These are phyloP conservation scores for Takifugu bimaculatus DNA, from an alignment of 2,113 vertebrate genomes.

Conservation along the genomic window DNA sequence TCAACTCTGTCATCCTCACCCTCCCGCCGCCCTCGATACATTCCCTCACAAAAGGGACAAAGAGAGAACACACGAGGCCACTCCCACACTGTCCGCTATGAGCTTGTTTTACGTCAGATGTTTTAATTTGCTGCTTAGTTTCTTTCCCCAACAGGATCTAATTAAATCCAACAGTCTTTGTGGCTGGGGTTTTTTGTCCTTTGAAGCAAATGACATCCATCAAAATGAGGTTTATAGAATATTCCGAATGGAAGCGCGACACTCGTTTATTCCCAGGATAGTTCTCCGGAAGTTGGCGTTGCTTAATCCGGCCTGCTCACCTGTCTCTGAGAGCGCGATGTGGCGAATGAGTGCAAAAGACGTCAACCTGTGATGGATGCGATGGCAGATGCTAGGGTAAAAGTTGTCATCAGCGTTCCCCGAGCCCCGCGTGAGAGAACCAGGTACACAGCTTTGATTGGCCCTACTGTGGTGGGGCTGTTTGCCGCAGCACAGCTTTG, in stretches of 20 bases:
- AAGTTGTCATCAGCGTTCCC: conserved; percentile 64
- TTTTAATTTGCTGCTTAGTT: conserved; percentile 53
- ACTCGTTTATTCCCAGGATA: too few relatives aligned
- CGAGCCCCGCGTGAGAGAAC: conserved; percentile 60
- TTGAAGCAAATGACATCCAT: too few relatives aligned
- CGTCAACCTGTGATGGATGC: conserved; percentile 54
- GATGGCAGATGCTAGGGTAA: conserved; percentile 64
- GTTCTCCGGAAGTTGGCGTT: conserved; percentile 14
- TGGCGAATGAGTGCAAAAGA: conserved; percentile 49
- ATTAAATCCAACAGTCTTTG: conserved; percentile 36
- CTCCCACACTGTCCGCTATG: conserved; percentile 35
- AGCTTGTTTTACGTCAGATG: conserved; percentile 45
- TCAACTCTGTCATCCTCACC: conserved; percentile 44
- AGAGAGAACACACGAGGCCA: conserved; percentile 45
- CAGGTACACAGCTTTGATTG: conserved; percentile 67
- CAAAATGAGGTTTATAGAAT: too few relatives aligned
- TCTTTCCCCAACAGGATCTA: conserved; percentile 34
- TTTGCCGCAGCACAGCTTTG: conserved; percentile 69
- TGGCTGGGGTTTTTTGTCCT: background rate
- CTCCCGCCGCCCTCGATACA: conserved; percentile 42
- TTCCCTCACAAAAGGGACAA: conserved; percentile 45
- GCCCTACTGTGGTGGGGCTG: conserved; percentile 59
- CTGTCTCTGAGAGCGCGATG: conserved; percentile 30
- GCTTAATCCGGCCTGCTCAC: conserved; percentile 32
- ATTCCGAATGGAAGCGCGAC: too few relatives aligned